Base-by-base conservation (phyloP, 2,797 vertebrate genomes). In the Acanthurus lineatus region DNA sequence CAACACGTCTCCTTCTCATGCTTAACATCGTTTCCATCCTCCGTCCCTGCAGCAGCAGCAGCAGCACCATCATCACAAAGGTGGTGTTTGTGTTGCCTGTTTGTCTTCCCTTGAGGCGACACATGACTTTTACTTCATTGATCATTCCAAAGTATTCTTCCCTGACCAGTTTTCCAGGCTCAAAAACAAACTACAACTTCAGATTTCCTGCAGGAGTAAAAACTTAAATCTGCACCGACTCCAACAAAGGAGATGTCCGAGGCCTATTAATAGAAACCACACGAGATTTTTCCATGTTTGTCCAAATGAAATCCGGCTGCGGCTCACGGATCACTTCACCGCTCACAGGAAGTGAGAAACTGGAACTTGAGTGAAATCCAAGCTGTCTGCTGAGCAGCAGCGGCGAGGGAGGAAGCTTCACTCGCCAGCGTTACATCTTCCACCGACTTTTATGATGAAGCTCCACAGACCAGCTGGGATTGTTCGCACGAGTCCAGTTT, bases 331-430 rank as follows among this genome's bases (percentile, higher is more conserved):
- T 9, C 47, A 3, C 40, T 0, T 19, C 51, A 40, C 48, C 3
- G 53, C 62, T 60, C 68, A 25, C 51, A 61, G 76, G 78, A 82
- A 71, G 65, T 2, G 6, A 7, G 58, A 67, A 49, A 35, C 4
- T 54, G 51, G 20, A 35, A 59, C 6, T 65, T 60, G 75, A 85
- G 58, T 40, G 57, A 56, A 74, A 78, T 76, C 78, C 75, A 82
- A 67, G 65, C 75, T 22, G 77, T 81, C 68, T 69, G 74, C 60
- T 25, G 59, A 65, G 74, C 62, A 75, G 63, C 49, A 54, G 47
- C 0, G 70, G n/a, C n/a, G n/a, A 68, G 48, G 25, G 17, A 48
- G 59, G 70, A 58, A 48, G 72, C 64, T 73, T 20, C 68, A 20
- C 5, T 56, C 28, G 40, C 51, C 71, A 65, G 9, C 9, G 2